These are phyloP conservation scores for Notospermus geniculatus DNA, from an alignment of 1,140 invertebrate species.

Conservation along the genomic window DNA sequence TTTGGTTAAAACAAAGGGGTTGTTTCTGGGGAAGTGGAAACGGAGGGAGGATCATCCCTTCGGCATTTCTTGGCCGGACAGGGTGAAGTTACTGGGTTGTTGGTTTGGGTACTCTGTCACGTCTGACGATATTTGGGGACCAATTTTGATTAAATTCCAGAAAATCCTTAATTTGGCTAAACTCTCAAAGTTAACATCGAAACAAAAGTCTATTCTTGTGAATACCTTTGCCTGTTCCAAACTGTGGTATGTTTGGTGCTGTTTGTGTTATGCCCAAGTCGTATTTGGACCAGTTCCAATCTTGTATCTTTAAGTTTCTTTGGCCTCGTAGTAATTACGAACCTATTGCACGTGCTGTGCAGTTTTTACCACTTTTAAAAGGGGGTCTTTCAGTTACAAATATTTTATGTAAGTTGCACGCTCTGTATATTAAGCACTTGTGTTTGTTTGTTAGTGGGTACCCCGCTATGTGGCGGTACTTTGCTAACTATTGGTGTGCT, in stretches of 20 bases:
- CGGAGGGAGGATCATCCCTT: conserved; percentile 24
- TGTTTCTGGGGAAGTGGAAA: conserved; percentile 30
- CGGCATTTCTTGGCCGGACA: conserved; percentile 27
- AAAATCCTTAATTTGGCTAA: conserved; percentile 16
- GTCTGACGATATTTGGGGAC: conserved; percentile 24
- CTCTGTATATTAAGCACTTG: conserved; percentile 9
- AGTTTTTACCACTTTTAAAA: neutral
- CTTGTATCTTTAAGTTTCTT: conserved; percentile 3
- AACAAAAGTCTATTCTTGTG: conserved; percentile 23
- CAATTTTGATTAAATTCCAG: conserved; percentile 18
- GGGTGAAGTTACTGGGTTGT: conserved; percentile 24
- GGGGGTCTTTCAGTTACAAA: conserved; percentile 14
- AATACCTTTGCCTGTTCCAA: conserved; percentile 27
- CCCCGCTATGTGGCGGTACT: conserved; percentile 1
- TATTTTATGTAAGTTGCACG: conserved; percentile 6
- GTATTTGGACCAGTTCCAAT: conserved; percentile 3
- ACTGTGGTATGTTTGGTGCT: conserved; percentile 24
- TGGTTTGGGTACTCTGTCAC: conserved; percentile 22
- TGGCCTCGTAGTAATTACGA: conserved; percentile 5
- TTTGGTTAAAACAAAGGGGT: conserved; percentile 24
- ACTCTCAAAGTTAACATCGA: conserved; percentile 21
- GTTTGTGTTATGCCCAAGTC: conserved; percentile 19
- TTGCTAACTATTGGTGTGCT: conserved; percentile 13
- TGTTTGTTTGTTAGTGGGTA: neutral
- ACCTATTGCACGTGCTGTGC: neutral